Evolutionary conservation across 2,797 vertebrate species (phyloP).

Genomic region (Gymnothorax javanicus): DNA sequence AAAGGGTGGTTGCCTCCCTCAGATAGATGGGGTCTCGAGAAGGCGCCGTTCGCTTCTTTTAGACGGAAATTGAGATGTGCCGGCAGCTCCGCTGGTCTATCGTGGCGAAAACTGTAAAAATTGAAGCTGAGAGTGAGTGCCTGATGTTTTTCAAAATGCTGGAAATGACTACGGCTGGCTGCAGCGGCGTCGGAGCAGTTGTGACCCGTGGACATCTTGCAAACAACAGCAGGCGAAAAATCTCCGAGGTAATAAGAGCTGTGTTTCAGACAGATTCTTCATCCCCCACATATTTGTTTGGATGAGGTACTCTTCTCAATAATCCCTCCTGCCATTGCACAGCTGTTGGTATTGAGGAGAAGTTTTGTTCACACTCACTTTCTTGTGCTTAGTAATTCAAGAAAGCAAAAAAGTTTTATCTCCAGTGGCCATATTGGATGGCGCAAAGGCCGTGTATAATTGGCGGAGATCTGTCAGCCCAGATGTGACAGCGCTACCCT

Average conservation of each 20-base stretch:
- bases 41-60: background rate
- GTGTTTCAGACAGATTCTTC: background rate
- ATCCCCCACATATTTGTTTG: background rate
- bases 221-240: background rate
- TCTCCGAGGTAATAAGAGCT: background rate
- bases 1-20: background rate
- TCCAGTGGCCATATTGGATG: background rate
- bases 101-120: too few species aligned
- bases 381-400: background rate
- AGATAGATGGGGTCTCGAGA: too few species aligned
- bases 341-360: background rate
- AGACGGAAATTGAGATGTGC: background rate
- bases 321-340: background rate
- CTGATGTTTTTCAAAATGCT: background rate
- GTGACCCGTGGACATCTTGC: background rate
- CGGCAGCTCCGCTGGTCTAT: background rate
- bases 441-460: slow-evolving; percentile 21
- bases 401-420: background rate
- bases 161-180: background rate
- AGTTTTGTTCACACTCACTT: background rate
- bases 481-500: slow-evolving; percentile 16
- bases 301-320: background rate
- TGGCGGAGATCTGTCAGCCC: slow-evolving; percentile 41
- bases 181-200: background rate
- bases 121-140: too few species aligned